Evolutionary conservation across 1,140 invertebrate species (phyloP), one percentile per base, ranked within the genome.

Genomic region (Cheumatopsyche charites): DNA sequence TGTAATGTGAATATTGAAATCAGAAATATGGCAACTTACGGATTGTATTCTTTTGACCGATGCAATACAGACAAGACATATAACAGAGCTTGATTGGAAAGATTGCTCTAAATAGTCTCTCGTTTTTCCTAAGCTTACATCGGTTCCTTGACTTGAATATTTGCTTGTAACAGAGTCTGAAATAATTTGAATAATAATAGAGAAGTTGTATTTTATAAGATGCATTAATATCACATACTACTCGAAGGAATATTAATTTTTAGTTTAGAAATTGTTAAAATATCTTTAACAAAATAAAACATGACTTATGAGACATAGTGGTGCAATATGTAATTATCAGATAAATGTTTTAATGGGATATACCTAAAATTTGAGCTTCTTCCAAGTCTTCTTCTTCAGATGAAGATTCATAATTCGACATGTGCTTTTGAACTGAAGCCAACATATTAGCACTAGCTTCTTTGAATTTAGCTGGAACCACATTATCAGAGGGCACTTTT

Each of bases 51-150:
- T 88, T 80, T 93, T 95, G 0, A 98, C 89, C 74, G 91, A 90
- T 58, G 91, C 93, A 81, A 98, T 97, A 77, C 96, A 98, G 78
- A 98, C 93, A 2, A 98, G 86, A 80, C 96, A 98, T 42, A 93
- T 91, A 1, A 90, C 89, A 29, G 92, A 87, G 3, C 92, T 91
- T 47, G 91, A 90, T 78, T 90, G 88, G 73, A 94, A 87, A 0
- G 88, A 84, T 79, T 94, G 91, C 77, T 91, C 88, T 36, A 95
- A 79, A 79, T 91, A 90, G 15, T 88, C 88, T 70, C 89, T 85
- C 4, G 91, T 92, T 67, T 70, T 73, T 15, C 62, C 71, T 25
- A 73, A 72, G 58, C 62, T 58, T n/a, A 55, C 25, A 58, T 69
- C 36, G 12, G 45, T 61, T 9, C 42, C 45, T 23, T 66, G 25